These are phyloP conservation scores for Lasioglossum villosulum DNA, from an alignment of 2,888 invertebrate genomes.

Conservation along the genomic window DNA sequence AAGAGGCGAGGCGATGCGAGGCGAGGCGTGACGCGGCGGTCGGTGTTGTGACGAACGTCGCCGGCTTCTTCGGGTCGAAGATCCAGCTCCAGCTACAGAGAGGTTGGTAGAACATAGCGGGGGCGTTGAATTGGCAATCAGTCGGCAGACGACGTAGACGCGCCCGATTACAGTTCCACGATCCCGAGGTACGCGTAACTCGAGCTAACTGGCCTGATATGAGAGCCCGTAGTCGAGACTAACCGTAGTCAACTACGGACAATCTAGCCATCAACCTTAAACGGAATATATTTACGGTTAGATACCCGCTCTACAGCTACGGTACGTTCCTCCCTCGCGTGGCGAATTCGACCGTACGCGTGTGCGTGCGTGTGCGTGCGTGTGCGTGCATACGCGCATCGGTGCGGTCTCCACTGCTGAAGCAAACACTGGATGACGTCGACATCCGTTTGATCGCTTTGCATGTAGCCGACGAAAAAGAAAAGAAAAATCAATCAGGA, in stretches of 20 bases:
- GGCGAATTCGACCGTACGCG: conserved; percentile 1
- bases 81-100: conserved; percentile 4
- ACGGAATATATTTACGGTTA: conserved; percentile 76
- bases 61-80: neutral
- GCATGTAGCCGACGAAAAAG: neutral
- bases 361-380: neutral
- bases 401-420: conserved; percentile 25
- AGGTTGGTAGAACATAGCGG: conserved; percentile 32
- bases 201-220: conserved; percentile 72
- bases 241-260: conserved; percentile 71
- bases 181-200: conserved; percentile 55
- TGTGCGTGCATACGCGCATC: neutral
- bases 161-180: conserved; percentile 54
- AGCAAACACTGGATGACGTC: conserved; percentile 48
- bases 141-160: conserved; percentile 54
- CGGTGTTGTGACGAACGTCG: neutral
- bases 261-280: conserved; percentile 79
- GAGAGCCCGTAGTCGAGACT: conserved; percentile 66
- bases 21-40: neutral
- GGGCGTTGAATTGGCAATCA: conserved; percentile 69
- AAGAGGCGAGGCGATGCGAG: neutral
- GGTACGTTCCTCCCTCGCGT: neutral
- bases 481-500: neutral
- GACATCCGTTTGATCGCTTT: conserved; percentile 55
- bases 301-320: conserved; percentile 28